Percentiles rank a stretch among this genome's conserved stretches.
Evolutionary conservation across 2,797 vertebrate species (phyloP).

Genomic region (Rachycentron canadum): DNA sequence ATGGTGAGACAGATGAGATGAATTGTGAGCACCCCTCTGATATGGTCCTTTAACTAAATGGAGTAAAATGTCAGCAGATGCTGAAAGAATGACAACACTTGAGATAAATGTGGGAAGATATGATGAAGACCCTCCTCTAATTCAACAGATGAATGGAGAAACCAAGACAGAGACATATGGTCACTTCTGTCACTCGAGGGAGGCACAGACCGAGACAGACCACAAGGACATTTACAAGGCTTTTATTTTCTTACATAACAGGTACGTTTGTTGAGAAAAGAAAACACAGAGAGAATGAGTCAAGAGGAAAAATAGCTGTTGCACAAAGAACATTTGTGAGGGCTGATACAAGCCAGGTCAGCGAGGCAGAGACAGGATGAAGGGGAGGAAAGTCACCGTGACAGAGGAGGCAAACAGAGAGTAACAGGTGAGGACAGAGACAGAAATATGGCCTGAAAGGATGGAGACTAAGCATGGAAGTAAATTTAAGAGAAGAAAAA

Average conservation of each 20-base stretch:
- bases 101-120: neutral
- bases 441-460: neutral
- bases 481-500: neutral
- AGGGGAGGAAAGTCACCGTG: neutral
- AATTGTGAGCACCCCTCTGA: neutral
- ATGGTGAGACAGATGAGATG: too few relatives aligned
- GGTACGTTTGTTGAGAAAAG: neutral
- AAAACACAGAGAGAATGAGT: neutral
- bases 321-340: neutral
- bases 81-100: too few relatives aligned
- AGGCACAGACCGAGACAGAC: neutral
- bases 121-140: neutral
- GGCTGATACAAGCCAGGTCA: neutral
- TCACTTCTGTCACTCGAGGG: neutral
- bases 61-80: neutral
- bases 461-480: neutral
- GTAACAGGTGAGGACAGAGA: neutral
- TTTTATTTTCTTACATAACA: slow-evolving; percentile 12
- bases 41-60: neutral
- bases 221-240: slow-evolving; percentile 16
- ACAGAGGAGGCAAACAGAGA: neutral
- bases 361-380: neutral
- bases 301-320: neutral
- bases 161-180: slow-evolving; percentile 8
- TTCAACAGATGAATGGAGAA: slow-evolving; percentile 1